Conservation (phyloP, 2,797 vertebrate species). For the Brachymystax lenok region DNA sequence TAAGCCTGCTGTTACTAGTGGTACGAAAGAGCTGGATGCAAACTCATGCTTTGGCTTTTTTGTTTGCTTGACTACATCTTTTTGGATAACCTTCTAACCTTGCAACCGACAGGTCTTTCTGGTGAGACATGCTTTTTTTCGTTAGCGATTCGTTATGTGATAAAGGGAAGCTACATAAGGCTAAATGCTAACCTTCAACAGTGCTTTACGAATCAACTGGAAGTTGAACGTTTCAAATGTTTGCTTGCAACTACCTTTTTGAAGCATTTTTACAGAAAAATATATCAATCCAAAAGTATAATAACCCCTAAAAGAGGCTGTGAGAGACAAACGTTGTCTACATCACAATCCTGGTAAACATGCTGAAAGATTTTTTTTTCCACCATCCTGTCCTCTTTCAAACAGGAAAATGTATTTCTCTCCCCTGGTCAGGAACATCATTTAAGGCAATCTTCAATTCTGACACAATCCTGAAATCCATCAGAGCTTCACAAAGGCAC, state of each 20-base stretch:
- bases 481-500: conserved; percentile 74
- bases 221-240: conserved; percentile 45
- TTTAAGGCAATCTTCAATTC: conserved; percentile 74
- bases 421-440: conserved; percentile 23
- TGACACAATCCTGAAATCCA: conserved; percentile 73
- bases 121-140: conserved; percentile 57
- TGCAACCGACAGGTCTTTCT: conserved; percentile 41
- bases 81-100: conserved; percentile 65
- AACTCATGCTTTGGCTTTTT: conserved; percentile 76
- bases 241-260: conserved; percentile 72
- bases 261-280: conserved; percentile 73
- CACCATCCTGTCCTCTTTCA: conserved; percentile 22
- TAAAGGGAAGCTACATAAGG: conserved; percentile 76
- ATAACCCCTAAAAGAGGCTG: conserved; percentile 68
- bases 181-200: conserved; percentile 47
- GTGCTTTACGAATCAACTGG: conserved; percentile 37
- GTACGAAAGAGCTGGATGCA: conserved; percentile 63
- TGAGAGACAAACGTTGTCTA: conserved; percentile 59
- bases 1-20: conserved; percentile 41
- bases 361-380: conserved; percentile 69
- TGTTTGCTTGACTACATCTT: conserved; percentile 27
- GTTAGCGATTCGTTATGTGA: conserved; percentile 53
- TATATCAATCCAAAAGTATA: conserved; percentile 76
- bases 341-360: conserved; percentile 74
- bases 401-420: conserved; percentile 35